Evolutionary conservation across 2,888 invertebrate species (phyloP).

Genomic region (Meta bourneti): DNA sequence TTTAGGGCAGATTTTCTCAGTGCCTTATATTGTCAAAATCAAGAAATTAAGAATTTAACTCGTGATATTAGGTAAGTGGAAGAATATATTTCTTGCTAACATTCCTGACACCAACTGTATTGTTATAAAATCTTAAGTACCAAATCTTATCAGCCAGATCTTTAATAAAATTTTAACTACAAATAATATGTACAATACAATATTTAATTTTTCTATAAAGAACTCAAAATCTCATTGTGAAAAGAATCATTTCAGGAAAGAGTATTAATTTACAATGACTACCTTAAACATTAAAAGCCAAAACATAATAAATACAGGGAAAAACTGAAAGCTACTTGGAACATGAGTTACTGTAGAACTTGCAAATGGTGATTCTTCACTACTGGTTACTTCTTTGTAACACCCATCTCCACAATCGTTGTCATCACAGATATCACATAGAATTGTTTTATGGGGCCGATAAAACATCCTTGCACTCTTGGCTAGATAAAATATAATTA

Average conservation of each 20-base stretch:
- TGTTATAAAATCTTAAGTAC: too few relatives aligned
- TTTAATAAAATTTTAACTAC: too few relatives aligned
- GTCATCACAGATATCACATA: constrained; percentile 78
- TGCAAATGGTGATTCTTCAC: constrained; percentile 48
- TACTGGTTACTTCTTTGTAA: constrained; percentile 37
- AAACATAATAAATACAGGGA: background rate
- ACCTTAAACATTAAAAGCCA: background rate
- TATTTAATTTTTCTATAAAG: too few relatives aligned
- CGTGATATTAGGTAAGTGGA: too few relatives aligned
- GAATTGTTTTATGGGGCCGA: constrained; percentile 76
- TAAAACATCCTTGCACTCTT: constrained; percentile 78
- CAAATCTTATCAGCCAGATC: too few relatives aligned
- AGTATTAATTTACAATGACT: background rate
- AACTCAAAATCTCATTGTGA: too few relatives aligned
- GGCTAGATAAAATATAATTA: constrained; percentile 34
- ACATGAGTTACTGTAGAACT: constrained; percentile 21
- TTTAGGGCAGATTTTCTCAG: too few relatives aligned
- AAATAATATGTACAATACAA: too few relatives aligned
- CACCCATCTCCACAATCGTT: constrained; percentile 77
- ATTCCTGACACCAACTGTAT: too few relatives aligned
- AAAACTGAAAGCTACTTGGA: background rate
- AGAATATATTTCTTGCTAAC: too few relatives aligned
- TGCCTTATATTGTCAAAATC: too few relatives aligned
- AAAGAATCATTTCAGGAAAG: background rate
- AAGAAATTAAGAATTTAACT: too few relatives aligned